phyloP scores from a whole-genome alignment of 2,888 invertebrate species.

The Coelinius sp. region DNA sequence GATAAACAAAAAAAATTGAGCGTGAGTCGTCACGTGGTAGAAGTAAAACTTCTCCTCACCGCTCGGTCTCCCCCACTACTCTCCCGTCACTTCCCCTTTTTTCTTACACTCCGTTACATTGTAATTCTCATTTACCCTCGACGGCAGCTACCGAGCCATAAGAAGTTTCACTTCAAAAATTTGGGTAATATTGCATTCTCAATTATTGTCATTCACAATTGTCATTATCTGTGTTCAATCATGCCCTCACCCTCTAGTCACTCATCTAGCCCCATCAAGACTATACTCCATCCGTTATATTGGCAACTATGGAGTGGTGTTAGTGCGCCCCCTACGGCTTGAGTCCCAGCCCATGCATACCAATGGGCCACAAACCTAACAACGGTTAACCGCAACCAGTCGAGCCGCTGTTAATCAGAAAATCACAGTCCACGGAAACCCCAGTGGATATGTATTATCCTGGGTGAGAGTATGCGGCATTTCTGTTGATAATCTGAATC shows the following conservation, averaged over 20 bases:
- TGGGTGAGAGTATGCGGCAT: neutral
- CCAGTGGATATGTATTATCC: slow-evolving; percentile 54
- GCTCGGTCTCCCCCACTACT: too few species aligned
- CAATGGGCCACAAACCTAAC: slow-evolving; percentile 68
- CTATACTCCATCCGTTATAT: slow-evolving; percentile 16
- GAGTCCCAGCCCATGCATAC: slow-evolving; percentile 70
- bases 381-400: slow-evolving; percentile 70
- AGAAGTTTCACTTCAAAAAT: too few species aligned
- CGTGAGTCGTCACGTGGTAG: too few species aligned
- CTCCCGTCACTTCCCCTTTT: too few species aligned
- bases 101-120: too few species aligned
- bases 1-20: too few species aligned
- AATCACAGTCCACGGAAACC: slow-evolving; percentile 68
- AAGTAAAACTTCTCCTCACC: too few species aligned
- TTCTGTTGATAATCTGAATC: neutral
- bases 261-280: neutral
- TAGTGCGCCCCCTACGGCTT: slow-evolving; percentile 51
- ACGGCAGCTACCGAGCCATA: too few species aligned
- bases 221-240: slow-evolving; percentile 3
- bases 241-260: slow-evolving; percentile 1
- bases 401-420: slow-evolving; percentile 70
- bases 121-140: too few species aligned
- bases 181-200: neutral
- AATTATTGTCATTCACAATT: neutral
- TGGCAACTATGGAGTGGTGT: slow-evolving; percentile 34